Conservation (phyloP, 2,888 invertebrate species). For the Omphaloscelis lunosa region DNA sequence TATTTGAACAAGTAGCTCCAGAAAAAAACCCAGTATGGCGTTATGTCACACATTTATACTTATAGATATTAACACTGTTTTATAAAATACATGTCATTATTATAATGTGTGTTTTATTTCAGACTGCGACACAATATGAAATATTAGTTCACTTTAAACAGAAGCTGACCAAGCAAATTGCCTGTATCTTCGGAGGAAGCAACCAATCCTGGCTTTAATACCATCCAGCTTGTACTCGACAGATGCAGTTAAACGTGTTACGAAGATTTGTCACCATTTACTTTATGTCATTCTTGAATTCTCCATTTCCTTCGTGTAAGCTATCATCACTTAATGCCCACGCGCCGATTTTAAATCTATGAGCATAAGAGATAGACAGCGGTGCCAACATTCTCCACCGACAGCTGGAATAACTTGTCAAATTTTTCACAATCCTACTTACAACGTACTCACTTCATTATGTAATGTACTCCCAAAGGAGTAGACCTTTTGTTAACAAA, state of each 20-base stretch:
- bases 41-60: slow-evolving; percentile 13
- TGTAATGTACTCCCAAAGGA: slow-evolving; percentile 39
- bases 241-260: slow-evolving; percentile 51
- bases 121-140: slow-evolving; percentile 10
- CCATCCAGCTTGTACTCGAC: slow-evolving; percentile 44
- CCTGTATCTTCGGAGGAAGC: slow-evolving; percentile 49
- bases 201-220: slow-evolving; percentile 50
- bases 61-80: background rate
- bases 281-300: slow-evolving; percentile 54
- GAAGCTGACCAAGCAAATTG: slow-evolving; percentile 44
- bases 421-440: slow-evolving; percentile 36
- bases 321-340: slow-evolving; percentile 61
- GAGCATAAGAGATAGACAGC: slow-evolving; percentile 24
- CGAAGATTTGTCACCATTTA: slow-evolving; percentile 51
- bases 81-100: background rate
- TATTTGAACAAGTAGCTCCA: slow-evolving; percentile 61
- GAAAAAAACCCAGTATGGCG: slow-evolving; percentile 31
- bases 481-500: slow-evolving; percentile 53
- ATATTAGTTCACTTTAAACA: slow-evolving; percentile 23
- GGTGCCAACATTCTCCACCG: slow-evolving; percentile 44
- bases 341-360: slow-evolving; percentile 47
- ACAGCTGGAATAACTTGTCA: slow-evolving; percentile 47
- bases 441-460: slow-evolving; percentile 39
- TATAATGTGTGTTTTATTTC: slow-evolving; percentile 14
- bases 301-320: slow-evolving; percentile 54